Conservation (phyloP, 2,888 invertebrate species). For the Junonia oenone region DNA sequence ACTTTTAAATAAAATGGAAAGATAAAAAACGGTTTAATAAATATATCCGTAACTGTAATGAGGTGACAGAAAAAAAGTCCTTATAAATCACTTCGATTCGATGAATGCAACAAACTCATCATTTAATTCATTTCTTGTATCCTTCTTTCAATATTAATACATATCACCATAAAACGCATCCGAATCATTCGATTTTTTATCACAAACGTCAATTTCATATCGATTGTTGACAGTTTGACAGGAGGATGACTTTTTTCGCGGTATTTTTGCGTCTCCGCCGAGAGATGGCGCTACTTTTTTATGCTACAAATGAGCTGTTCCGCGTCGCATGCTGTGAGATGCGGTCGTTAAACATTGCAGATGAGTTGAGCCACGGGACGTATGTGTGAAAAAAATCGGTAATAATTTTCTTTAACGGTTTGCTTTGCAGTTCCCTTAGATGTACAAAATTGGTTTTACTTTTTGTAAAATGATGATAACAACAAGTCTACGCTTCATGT, state of each 20-base stretch:
- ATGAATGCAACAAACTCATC: not conserved
- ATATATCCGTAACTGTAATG: not conserved
- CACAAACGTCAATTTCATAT: slow-evolving; percentile 16
- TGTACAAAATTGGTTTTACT: not conserved
- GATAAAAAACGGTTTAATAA: not conserved
- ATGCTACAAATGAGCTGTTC: not conserved
- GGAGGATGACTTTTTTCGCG: slow-evolving; percentile 7
- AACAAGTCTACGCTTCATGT: not conserved
- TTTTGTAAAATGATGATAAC: too few relatives aligned
- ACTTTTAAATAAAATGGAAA: too few relatives aligned
- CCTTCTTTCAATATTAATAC: not conserved
- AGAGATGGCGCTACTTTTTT: slow-evolving; percentile 13
- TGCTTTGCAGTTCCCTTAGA: not conserved
- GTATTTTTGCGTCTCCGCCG: slow-evolving; percentile 6
- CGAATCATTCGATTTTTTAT: slow-evolving; percentile 17
- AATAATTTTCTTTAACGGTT: not conserved
- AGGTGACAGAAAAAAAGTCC: not conserved
- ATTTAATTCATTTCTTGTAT: not conserved
- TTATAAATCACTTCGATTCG: not conserved
- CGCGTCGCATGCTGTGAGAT: slow-evolving; percentile 2
- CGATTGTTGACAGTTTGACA: slow-evolving; percentile 22
- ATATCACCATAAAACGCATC: not conserved
- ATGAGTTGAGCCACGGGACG: not conserved
- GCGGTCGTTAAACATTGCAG: not conserved
- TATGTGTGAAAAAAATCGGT: not conserved